These are phyloP conservation scores for Beris chalybata DNA, from an alignment of 2,888 invertebrate genomes.

Conservation along the genomic window DNA sequence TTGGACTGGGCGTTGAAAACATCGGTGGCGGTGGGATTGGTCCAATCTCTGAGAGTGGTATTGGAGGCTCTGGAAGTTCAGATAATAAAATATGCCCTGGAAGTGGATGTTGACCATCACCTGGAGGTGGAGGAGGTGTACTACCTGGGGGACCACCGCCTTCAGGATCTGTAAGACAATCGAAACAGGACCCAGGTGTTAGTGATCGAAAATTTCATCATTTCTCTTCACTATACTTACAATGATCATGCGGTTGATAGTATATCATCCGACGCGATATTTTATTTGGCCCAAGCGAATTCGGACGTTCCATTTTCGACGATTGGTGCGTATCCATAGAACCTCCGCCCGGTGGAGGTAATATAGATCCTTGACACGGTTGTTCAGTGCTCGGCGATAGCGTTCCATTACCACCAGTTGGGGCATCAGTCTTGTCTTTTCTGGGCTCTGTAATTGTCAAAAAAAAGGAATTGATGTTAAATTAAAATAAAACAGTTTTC, in stretches of 20 bases:
- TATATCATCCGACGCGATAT: conserved; percentile 76
- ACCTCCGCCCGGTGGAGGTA: conserved; percentile 58
- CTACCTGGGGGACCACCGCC: conserved; percentile 57
- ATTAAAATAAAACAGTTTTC: too few relatives aligned
- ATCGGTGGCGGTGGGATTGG: conserved; percentile 93
- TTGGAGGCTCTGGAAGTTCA: conserved; percentile 88
- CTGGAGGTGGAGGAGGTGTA: conserved; percentile 55
- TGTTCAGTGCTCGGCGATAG: conserved; percentile 64
- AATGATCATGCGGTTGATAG: conserved; percentile 74
- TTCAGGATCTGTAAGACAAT: conserved; percentile 60
- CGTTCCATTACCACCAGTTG: conserved; percentile 61
- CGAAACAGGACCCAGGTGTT: background rate
- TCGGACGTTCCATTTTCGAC: conserved; percentile 77
- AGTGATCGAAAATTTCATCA: too few relatives aligned
- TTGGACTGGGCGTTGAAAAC: conserved; percentile 88
- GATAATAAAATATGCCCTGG: conserved; percentile 71
- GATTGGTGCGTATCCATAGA: conserved; percentile 48
- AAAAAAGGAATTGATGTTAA: conserved; percentile 20
- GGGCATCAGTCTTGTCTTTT: conserved; percentile 86
- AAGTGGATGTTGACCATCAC: conserved; percentile 49
- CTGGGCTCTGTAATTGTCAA: conserved; percentile 76
- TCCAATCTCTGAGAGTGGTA: conserved; percentile 89
- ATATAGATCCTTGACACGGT: conserved; percentile 54
- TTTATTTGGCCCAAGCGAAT: conserved; percentile 75
- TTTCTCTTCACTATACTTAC: conserved; percentile 55